These are phyloP conservation scores for Columba guinea DNA, from an alignment of 2,797 vertebrate species.

Conservation along the genomic window DNA sequence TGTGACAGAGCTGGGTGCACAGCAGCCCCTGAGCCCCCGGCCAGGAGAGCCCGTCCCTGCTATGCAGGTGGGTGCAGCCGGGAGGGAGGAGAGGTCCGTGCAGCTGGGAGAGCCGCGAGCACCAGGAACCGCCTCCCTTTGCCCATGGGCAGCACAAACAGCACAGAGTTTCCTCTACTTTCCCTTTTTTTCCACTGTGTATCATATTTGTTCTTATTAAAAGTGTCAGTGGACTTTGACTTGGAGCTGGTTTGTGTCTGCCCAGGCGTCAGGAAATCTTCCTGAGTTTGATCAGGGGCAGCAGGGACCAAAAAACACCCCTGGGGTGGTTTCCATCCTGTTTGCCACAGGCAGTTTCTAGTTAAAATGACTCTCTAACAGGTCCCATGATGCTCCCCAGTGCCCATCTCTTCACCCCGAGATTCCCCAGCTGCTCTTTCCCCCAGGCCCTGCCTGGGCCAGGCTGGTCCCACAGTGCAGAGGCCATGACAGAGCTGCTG, in stretches of 20 bases:
- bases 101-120: background rate
- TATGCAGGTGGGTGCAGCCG: background rate
- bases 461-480: too few relatives aligned
- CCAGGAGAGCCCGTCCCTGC: background rate
- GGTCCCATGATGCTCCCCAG: too few relatives aligned
- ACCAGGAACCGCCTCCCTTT: background rate
- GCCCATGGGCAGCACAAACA: background rate
- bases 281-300: background rate
- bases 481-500: too few relatives aligned
- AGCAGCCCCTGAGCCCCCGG: background rate
- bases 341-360: too few relatives aligned
- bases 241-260: background rate
- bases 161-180: fast-evolving
- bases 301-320: background rate
- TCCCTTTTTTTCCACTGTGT: fast-evolving
- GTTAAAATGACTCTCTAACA: too few relatives aligned
- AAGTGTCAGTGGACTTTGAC: background rate
- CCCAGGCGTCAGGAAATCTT: background rate
- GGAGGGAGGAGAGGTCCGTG: too few relatives aligned
- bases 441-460: too few relatives aligned
- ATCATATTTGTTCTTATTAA: background rate
- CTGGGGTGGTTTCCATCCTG: too few relatives aligned
- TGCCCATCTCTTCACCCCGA: too few relatives aligned
- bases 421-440: too few relatives aligned
- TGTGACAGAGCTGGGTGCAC: background rate